Percentiles rank a stretch among this genome's conserved stretches.
Conservation (phyloP, 2,113 vertebrate species). For the Hepsetus odoe region DNA sequence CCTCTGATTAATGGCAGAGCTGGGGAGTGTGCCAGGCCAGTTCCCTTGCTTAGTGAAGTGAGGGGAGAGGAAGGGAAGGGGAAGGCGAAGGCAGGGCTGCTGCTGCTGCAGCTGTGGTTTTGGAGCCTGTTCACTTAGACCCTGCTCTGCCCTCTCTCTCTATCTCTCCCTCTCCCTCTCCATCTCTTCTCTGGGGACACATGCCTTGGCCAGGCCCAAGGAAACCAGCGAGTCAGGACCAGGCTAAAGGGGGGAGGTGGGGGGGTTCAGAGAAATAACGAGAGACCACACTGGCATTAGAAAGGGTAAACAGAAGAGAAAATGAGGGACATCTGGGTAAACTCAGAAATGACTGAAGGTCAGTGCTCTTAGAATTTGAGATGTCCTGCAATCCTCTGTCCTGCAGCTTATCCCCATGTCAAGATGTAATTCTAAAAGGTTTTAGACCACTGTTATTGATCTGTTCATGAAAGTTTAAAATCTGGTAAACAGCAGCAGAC, state of each 20-base stretch:
- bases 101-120: slow-evolving; percentile 76
- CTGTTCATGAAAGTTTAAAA: too few relatives aligned
- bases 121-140: slow-evolving; percentile 69
- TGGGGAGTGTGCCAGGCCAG: slow-evolving; percentile 72
- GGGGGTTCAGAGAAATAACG: slow-evolving; percentile 58
- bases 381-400: too few relatives aligned
- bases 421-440: too few relatives aligned
- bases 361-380: too few relatives aligned
- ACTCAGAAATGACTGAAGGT: too few relatives aligned
- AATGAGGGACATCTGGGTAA: not conserved
- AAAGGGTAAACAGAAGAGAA: slow-evolving; percentile 44
- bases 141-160: slow-evolving; percentile 73
- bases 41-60: slow-evolving; percentile 57
- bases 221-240: slow-evolving; percentile 76
- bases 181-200: slow-evolving; percentile 76
- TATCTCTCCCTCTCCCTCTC: slow-evolving; percentile 74
- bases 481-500: too few relatives aligned
- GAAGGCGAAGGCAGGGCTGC: slow-evolving; percentile 53
- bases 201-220: slow-evolving; percentile 75
- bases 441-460: too few relatives aligned
- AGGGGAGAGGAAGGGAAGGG: slow-evolving; percentile 50
- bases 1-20: slow-evolving; percentile 78
- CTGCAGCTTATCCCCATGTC: too few relatives aligned
- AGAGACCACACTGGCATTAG: slow-evolving; percentile 34
- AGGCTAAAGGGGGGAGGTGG: slow-evolving; percentile 68